phyloP scores from a whole-genome alignment of 2,113 vertebrate species.

The Otolemur garnettii region DNA sequence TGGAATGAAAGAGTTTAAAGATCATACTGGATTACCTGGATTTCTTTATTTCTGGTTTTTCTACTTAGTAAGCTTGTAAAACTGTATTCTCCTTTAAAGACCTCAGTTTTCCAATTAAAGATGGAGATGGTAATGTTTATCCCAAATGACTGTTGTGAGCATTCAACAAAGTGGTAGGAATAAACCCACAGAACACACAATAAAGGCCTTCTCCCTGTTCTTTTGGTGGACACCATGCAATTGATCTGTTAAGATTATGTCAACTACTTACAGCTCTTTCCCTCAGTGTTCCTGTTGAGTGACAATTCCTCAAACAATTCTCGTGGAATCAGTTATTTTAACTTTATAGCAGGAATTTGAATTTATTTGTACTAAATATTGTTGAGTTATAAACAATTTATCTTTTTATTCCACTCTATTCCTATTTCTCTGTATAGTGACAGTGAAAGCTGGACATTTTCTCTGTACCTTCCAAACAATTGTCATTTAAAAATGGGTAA shows the following conservation, averaged over 20 bases:
- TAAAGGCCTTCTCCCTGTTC: background rate
- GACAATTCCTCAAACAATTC: background rate
- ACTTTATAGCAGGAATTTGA: background rate
- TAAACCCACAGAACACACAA: background rate
- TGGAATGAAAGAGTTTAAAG: background rate
- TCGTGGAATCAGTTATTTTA: background rate
- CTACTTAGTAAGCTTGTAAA: background rate
- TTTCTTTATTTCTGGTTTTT: constrained; percentile 17
- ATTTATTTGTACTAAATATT: background rate
- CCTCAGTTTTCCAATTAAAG: background rate
- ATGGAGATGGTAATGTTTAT: background rate
- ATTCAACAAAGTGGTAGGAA: background rate
- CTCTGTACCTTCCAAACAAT: background rate
- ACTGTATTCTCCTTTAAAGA: background rate
- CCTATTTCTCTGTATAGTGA: constrained; percentile 3
- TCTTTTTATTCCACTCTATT: background rate
- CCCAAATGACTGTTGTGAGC: background rate
- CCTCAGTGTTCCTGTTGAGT: background rate
- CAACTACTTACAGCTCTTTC: background rate
- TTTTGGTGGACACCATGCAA: background rate
- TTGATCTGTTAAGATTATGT: background rate
- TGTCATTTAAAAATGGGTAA: background rate
- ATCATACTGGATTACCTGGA: background rate
- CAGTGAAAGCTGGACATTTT: constrained; percentile 25
- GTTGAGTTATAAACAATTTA: constrained; percentile 1